These are phyloP conservation scores for Leptinotarsa undecemlineata DNA, from an alignment of 1,140 invertebrate genomes.

Conservation along the genomic window DNA sequence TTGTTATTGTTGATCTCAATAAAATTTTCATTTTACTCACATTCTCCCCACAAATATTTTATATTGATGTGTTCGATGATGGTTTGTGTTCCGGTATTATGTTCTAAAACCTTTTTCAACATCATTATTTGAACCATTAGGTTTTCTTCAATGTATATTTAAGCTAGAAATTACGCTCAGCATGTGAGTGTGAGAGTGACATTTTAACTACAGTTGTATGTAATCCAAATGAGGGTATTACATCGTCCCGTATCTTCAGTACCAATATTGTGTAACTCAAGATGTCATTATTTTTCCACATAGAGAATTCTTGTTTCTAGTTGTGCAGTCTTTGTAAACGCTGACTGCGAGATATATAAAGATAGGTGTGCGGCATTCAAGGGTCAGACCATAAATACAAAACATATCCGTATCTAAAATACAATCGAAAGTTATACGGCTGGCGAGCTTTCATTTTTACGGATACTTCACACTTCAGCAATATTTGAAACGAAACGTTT, in stretches of 20 bases:
- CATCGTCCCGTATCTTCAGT: neutral
- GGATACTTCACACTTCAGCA: conserved; percentile 18
- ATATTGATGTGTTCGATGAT: no score
- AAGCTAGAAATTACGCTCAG: no score
- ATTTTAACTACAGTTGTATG: no score
- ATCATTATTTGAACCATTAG: no score
- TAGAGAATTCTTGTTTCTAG: neutral
- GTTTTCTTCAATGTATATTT: no score
- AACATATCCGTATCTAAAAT: conserved; percentile 17
- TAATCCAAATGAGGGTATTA: neutral
- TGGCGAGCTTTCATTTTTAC: conserved; percentile 15
- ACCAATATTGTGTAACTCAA: conserved; percentile 3
- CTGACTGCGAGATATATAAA: conserved; percentile 13
- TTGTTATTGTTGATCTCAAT: no score
- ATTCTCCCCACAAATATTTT: no score
- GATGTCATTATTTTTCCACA: neutral
- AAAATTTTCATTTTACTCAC: no score
- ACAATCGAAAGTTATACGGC: conserved; percentile 21
- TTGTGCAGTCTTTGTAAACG: conserved; percentile 14
- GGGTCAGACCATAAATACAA: conserved; percentile 22
- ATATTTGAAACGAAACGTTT: conserved; percentile 14
- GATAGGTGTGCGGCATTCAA: conserved; percentile 14
- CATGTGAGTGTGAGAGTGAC: no score
- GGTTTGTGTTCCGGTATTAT: no score
- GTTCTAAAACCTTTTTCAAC: no score